Conservation (phyloP, 2,797 vertebrate genomes). For the Phyllotis vaccarum region DNA sequence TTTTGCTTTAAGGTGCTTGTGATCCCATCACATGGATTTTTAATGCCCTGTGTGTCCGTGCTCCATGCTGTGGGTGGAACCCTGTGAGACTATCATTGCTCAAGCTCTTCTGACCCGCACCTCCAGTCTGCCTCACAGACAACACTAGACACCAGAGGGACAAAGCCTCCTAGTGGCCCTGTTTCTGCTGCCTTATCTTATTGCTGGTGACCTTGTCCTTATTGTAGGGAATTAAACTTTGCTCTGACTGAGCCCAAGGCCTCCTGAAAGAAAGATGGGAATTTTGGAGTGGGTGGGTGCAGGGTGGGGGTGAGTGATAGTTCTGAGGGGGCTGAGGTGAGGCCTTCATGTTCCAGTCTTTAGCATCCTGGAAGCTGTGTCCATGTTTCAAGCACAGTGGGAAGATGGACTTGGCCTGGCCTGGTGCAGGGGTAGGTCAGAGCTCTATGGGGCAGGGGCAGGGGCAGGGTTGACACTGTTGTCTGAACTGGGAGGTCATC, state of each 20-base stretch:
- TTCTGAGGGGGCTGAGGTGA: not conserved
- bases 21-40: not conserved
- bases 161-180: not conserved
- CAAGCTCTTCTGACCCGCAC: not conserved
- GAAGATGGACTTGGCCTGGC: not conserved
- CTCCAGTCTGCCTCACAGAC: not conserved
- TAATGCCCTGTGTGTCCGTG: not conserved
- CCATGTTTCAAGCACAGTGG: not conserved
- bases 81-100: not conserved
- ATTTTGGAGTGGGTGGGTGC: not conserved
- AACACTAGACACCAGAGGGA: not conserved
- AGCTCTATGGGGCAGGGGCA: too few relatives aligned
- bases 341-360: not conserved
- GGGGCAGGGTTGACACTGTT: not conserved
- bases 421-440: not conserved
- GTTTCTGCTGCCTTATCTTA: not conserved
- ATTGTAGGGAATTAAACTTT: not conserved
- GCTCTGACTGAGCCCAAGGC: not conserved
- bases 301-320: not conserved
- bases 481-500: not conserved
- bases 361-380: not conserved
- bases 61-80: not conserved
- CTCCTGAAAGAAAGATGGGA: not conserved
- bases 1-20: not conserved
- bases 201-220: not conserved